These are phyloP conservation scores for Phortica okadai DNA, from an alignment of 2,888 invertebrate genomes.

Conservation along the genomic window DNA sequence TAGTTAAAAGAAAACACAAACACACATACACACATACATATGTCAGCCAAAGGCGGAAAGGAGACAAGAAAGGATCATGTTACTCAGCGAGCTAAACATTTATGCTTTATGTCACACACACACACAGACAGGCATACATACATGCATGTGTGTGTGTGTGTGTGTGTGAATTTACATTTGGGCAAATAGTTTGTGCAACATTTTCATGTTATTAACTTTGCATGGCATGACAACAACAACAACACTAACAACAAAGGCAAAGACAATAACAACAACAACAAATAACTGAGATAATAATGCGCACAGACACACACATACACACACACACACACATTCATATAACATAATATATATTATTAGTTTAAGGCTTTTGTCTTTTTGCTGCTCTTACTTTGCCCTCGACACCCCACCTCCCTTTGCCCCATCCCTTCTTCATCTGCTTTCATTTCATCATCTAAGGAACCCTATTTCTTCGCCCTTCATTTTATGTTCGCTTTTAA, in stretches of 20 bases:
- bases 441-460: no score
- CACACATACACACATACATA: neutral
- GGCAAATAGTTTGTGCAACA: conserved; percentile 20
- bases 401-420: no score
- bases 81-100: no score
- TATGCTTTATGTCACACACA: neutral
- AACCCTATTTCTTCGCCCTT: neutral
- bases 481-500: conserved; percentile 5
- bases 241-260: conserved; percentile 5
- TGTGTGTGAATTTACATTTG: neutral
- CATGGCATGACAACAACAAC: conserved; percentile 2
- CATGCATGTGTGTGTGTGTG: neutral
- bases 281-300: neutral
- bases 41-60: no score
- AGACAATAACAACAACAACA: conserved; percentile 13
- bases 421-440: no score
- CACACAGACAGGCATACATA: neutral
- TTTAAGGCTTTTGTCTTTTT: no score
- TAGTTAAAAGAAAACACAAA: neutral
- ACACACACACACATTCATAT: neutral
- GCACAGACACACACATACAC: neutral
- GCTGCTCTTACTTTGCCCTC: no score
- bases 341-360: neutral
- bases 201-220: conserved; percentile 1
- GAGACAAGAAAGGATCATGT: no score